These are phyloP conservation scores for Hyposmocoma kahamanoa DNA, from an alignment of 1,140 invertebrate genomes.

Conservation along the genomic window DNA sequence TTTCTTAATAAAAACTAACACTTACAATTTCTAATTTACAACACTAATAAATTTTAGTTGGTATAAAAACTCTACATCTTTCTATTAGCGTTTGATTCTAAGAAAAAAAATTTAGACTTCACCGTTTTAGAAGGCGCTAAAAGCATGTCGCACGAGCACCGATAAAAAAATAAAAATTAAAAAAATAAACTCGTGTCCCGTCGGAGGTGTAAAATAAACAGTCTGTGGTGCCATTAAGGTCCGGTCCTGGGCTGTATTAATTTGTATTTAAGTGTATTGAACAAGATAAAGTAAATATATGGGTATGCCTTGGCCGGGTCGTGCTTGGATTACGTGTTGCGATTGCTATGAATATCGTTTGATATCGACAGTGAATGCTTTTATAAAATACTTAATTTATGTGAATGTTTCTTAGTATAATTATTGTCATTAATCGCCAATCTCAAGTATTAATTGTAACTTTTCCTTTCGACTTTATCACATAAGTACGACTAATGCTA, in stretches of 20 bases:
- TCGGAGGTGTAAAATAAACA: conserved; percentile 71
- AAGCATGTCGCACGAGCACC: conserved; percentile 30
- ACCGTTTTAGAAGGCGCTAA: conserved; percentile 44
- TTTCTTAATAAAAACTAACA: no score
- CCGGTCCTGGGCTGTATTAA: conserved; percentile 67
- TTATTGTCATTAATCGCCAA: no score
- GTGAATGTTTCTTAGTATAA: no score
- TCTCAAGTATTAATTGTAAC: no score
- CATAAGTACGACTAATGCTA: no score
- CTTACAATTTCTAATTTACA: no score
- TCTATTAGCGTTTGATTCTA: conserved; percentile 36
- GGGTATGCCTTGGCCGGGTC: conserved; percentile 39
- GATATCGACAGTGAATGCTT: not conserved
- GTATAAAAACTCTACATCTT: no score
- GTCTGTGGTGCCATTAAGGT: conserved; percentile 57
- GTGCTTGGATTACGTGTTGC: conserved; percentile 40
- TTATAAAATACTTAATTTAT: no score
- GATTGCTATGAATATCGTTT: conserved; percentile 23
- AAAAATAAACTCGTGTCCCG: conserved; percentile 58
- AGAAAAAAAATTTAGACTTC: conserved; percentile 24
- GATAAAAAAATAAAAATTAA: conserved; percentile 45
- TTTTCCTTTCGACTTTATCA: no score
- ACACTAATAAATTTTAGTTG: no score
- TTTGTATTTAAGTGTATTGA: conserved; percentile 73
- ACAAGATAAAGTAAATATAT: conserved; percentile 72